Evolutionary conservation across 2,797 vertebrate genomes (phyloP), one percentile per base, ranked within the genome.

Genomic region (Phrynocephalus forsythii): DNA sequence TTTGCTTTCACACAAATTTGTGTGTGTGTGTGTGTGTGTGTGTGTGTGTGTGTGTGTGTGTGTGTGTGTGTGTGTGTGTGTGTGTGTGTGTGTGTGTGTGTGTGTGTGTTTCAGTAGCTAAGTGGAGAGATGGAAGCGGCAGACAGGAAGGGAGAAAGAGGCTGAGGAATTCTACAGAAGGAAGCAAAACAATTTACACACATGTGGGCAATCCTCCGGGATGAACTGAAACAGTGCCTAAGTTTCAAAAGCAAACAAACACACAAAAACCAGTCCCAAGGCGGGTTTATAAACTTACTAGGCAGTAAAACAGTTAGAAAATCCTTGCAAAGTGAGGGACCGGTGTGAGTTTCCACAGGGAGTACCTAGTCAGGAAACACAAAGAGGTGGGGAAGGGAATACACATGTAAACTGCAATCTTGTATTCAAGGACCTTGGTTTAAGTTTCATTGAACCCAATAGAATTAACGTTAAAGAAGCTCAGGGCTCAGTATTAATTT

Each of bases 111-210:
- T 38, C 89, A 89, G 88, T 68, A 88, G 94, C 91, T 38, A 75
- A 91, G 90, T 38, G 87, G 84, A 11, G 90, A 77, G 84, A 85
- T 52, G 67, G 81, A 77, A n/a, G 13, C 2, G 9, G 26, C n/a
- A 11, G 48, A 28, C 13, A 71, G 28, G 8, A 8, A 24, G 52
- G 3, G 44, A 26, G 20, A 0, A 24, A 6, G 71, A 11, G 26
- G 1, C 10, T 1, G 16, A 73, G 71, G 33, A 92, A 92, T 94
- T 11, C 80, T 89, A 87, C 83, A 92, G 85, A 91, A 88, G 90
- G 90, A 91, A 92, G 93, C 84, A 92, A 95, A 95, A 79, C 92
- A 93, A 93, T 71, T 91, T 87, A 71, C 90, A 93, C 90, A 91
- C 48, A n/a, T 88, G 92, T 88, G 90, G 92, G 91, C 88, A 66